These are phyloP conservation scores for Harpagoxenus sublaevis DNA, from an alignment of 2,888 invertebrate species.

Conservation along the genomic window DNA sequence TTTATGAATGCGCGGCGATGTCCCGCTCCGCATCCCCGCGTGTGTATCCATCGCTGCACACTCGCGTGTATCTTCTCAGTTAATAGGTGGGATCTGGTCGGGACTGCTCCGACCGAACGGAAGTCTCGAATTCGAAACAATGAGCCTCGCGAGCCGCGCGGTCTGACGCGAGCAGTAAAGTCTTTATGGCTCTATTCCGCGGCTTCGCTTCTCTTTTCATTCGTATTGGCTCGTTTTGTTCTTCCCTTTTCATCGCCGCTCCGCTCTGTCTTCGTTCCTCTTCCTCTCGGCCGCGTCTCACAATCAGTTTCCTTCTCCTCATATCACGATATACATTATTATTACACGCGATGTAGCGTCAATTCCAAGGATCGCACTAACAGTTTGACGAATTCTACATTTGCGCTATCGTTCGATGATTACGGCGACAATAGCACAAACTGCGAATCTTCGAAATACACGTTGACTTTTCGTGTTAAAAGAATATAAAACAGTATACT, in stretches of 20 bases:
- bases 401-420: background rate
- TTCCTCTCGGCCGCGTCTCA: background rate
- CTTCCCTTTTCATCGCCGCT: slow-evolving; percentile 12
- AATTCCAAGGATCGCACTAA: background rate
- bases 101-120: slow-evolving; percentile 73
- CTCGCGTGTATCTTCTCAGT: slow-evolving; percentile 56
- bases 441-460: background rate
- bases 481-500: background rate
- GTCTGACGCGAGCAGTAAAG: slow-evolving; percentile 79
- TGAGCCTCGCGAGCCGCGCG: slow-evolving; percentile 75
- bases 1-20: slow-evolving; percentile 48
- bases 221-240: slow-evolving; percentile 49
- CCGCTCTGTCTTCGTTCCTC: background rate
- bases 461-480: background rate
- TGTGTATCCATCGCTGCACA: slow-evolving; percentile 25
- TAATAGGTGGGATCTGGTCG: slow-evolving; percentile 50
- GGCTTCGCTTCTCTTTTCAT: slow-evolving; percentile 59
- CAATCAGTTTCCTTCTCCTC: background rate
- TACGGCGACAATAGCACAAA: background rate
- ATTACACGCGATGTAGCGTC: slow-evolving; percentile 25
- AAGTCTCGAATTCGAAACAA: slow-evolving; percentile 82
- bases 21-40: slow-evolving; percentile 15
- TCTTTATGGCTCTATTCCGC: slow-evolving; percentile 83
- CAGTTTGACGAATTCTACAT: background rate
- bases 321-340: slow-evolving; percentile 5